Conservation (phyloP, 2,888 invertebrate genomes). For the Nemapogon koenigi region DNA sequence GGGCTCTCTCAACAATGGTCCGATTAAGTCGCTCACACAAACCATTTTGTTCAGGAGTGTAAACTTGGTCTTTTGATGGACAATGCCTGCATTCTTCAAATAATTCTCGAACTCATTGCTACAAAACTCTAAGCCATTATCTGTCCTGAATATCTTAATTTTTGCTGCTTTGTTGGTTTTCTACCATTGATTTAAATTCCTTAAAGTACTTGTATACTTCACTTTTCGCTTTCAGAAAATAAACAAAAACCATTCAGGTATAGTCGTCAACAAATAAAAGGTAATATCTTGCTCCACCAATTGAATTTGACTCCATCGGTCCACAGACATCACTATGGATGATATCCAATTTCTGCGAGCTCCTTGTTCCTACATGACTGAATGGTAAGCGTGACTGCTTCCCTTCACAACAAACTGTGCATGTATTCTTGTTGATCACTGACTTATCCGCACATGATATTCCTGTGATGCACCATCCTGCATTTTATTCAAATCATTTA, state of each 20-base stretch:
- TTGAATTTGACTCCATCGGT: conserved; percentile 11
- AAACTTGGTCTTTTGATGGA: conserved; percentile 11
- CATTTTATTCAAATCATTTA: conserved; percentile 16
- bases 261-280: conserved; percentile 16
- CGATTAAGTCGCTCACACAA: conserved; percentile 12
- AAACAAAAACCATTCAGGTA: conserved; percentile 16
- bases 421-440: conserved; percentile 10
- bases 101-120: conserved; percentile 9
- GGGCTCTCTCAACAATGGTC: conserved; percentile 14
- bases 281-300: conserved; percentile 16
- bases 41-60: conserved; percentile 14
- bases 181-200: conserved; percentile 9
- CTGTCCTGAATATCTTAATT: conserved; percentile 10
- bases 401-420: conserved; percentile 15
- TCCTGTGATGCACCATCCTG: conserved; percentile 14
- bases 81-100: conserved; percentile 7
- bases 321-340: conserved; percentile 13
- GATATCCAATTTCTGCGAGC: neutral
- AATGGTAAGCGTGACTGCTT: conserved; percentile 9
- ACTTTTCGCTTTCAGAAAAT: conserved; percentile 18
- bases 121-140: conserved; percentile 12
- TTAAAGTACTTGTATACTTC: conserved; percentile 10
- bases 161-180: conserved; percentile 10
- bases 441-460: neutral
- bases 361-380: neutral